Percentiles rank a stretch among this genome's conserved stretches.
Evolutionary conservation across 2,888 invertebrate species (phyloP).

Genomic region (Mimas tiliae): DNA sequence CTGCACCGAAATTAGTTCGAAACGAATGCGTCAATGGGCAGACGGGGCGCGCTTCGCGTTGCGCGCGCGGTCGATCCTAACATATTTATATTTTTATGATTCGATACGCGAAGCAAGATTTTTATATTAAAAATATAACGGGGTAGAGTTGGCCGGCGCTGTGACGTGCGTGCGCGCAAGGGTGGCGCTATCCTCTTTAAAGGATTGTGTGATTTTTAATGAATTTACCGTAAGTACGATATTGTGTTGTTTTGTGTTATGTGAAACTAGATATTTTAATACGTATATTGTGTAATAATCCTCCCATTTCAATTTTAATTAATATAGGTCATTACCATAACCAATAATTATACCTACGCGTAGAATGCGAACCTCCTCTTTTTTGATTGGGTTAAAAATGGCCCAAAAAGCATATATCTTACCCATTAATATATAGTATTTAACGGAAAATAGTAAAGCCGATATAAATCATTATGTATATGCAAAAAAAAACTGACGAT

Average conservation of each 20-base stretch:
- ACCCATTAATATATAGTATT: too few species aligned
- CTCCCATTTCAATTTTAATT: too few species aligned
- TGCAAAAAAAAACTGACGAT: too few species aligned
- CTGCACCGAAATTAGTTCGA: constrained; percentile 83
- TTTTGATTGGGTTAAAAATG: too few species aligned
- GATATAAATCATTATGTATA: too few species aligned
- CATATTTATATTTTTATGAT: constrained; percentile 81
- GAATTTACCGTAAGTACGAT: constrained; percentile 45
- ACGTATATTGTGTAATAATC: background rate
- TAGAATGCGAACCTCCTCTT: too few species aligned
- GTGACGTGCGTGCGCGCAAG: constrained; percentile 66
- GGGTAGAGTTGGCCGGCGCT: constrained; percentile 55
- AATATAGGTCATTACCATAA: too few species aligned
- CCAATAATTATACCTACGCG: too few species aligned
- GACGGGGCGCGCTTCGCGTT: constrained; percentile 62
- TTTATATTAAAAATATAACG: constrained; percentile 77
- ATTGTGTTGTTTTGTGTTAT: constrained; percentile 19
- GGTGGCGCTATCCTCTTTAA: constrained; percentile 43
- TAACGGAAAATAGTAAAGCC: too few species aligned
- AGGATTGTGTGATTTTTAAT: constrained; percentile 42
- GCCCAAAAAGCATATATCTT: too few species aligned
- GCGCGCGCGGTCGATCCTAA: constrained; percentile 69
- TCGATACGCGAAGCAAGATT: constrained; percentile 67
- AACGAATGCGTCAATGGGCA: constrained; percentile 82
- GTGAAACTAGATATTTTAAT: background rate